These are phyloP conservation scores for Sialia sialis DNA, from an alignment of 2,113 vertebrate genomes.

Conservation along the genomic window DNA sequence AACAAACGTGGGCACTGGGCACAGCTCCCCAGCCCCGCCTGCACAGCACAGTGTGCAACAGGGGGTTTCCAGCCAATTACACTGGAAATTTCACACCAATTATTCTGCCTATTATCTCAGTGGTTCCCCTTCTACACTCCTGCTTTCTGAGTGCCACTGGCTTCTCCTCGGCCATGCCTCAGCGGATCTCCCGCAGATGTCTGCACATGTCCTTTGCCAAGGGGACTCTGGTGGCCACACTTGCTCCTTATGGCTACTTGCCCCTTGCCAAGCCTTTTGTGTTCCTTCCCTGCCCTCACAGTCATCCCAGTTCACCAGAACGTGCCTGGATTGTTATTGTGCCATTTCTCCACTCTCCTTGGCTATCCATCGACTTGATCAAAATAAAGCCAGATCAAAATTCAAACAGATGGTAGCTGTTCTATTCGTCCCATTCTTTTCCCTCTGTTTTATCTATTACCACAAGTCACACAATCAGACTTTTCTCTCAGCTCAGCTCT, in stretches of 20 bases:
- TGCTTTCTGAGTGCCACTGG: not conserved
- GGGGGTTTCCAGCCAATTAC: slow-evolving; percentile 49
- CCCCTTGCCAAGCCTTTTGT: not conserved
- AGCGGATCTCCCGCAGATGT: not conserved
- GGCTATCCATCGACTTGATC: not conserved
- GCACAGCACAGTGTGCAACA: not conserved
- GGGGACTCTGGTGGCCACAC: not conserved
- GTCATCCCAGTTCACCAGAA: not conserved
- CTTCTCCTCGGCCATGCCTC: slow-evolving; percentile 8
- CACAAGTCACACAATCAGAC: not conserved
- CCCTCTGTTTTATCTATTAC: not conserved
- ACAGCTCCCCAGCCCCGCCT: not conserved
- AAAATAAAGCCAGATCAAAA: not conserved
- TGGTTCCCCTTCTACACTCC: not conserved
- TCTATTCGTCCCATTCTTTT: not conserved
- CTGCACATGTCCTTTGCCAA: slow-evolving; percentile 19
- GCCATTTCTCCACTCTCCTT: not conserved
- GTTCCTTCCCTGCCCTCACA: not conserved
- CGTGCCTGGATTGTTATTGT: rapidly evolving
- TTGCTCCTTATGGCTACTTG: not conserved
- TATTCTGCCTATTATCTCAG: slow-evolving; percentile 7
- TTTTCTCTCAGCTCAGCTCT: not conserved
- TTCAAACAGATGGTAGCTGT: not conserved
- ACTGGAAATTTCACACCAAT: not conserved
- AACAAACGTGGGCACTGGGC: rapidly evolving